Conservation (phyloP, 2,113 vertebrate species). For the Chunga burmeisteri region DNA sequence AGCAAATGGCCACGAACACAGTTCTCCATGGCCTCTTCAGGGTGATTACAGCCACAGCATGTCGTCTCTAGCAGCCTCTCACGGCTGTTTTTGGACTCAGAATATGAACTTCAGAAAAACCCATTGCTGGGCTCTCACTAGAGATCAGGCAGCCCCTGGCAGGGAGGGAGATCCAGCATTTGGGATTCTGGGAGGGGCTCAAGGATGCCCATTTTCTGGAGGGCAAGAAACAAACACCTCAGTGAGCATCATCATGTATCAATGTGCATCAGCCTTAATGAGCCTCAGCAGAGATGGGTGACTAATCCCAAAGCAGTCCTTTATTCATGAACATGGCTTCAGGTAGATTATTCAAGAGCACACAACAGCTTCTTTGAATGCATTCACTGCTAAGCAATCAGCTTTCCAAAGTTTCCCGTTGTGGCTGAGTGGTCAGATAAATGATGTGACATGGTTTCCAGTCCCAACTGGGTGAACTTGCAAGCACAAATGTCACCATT, state of each 20-base stretch:
- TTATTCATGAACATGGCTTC: not conserved
- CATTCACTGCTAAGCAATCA: not conserved
- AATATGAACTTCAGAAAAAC: not conserved
- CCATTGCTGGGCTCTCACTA: not conserved
- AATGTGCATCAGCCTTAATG: not conserved
- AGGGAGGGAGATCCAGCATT: not conserved
- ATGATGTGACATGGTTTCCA: slow-evolving; percentile 4
- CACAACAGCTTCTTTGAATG: not conserved
- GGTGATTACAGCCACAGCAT: not conserved
- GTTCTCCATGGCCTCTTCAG: not conserved
- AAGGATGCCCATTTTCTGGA: not conserved
- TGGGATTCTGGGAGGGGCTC: not conserved
- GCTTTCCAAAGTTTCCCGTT: not conserved
- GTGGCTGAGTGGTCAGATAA: slow-evolving; percentile 47
- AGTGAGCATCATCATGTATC: not conserved
- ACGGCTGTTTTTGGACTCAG: not conserved
- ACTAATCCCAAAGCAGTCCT: not conserved
- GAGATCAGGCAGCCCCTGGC: not conserved
- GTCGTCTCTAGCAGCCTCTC: not conserved
- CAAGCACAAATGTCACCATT: slow-evolving; percentile 57
- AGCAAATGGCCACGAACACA: not conserved
- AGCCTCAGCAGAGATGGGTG: not conserved
- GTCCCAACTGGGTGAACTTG: slow-evolving; percentile 14
- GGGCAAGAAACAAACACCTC: not conserved
- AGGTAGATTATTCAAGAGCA: not conserved